phyloP scores from a whole-genome alignment of 1,140 invertebrate genomes.

The Caenorhabditis inopinata region DNA sequence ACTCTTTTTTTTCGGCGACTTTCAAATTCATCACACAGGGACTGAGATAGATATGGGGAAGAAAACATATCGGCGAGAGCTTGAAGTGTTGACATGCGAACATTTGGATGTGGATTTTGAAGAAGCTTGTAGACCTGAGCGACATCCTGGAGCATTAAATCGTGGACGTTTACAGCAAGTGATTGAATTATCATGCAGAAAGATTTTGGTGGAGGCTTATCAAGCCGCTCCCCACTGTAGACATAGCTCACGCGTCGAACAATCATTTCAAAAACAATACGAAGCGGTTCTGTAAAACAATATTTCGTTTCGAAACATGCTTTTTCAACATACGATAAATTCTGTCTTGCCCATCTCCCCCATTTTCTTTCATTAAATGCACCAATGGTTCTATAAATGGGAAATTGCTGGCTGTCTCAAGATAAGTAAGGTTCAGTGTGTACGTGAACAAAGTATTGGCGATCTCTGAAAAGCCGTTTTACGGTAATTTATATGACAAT shows the following conservation, averaged over 20 bases:
- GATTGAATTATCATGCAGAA: background rate
- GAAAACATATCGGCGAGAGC: background rate
- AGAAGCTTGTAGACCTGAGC: background rate
- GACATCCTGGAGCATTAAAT: background rate
- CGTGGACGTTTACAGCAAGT: background rate
- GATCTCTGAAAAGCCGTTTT: background rate
- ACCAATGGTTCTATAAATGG: constrained; percentile 10
- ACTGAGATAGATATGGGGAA: background rate
- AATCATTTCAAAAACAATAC: background rate
- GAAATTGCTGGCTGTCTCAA: background rate
- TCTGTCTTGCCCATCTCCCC: background rate
- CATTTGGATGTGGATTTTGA: background rate
- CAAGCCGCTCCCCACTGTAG: background rate
- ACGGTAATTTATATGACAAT: background rate
- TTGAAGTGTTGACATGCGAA: background rate
- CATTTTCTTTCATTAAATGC: background rate
- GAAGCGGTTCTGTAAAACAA: background rate
- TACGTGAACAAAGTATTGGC: background rate
- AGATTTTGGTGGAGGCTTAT: background rate
- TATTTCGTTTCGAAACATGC: too few species aligned
- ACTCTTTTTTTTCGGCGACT: background rate
- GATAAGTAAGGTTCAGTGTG: background rate
- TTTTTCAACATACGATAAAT: background rate
- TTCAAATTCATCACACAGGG: background rate
- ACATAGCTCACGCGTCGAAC: background rate